phyloP scores from a whole-genome alignment of 2,888 invertebrate genomes.

The Scelioninae gen. 1 region DNA sequence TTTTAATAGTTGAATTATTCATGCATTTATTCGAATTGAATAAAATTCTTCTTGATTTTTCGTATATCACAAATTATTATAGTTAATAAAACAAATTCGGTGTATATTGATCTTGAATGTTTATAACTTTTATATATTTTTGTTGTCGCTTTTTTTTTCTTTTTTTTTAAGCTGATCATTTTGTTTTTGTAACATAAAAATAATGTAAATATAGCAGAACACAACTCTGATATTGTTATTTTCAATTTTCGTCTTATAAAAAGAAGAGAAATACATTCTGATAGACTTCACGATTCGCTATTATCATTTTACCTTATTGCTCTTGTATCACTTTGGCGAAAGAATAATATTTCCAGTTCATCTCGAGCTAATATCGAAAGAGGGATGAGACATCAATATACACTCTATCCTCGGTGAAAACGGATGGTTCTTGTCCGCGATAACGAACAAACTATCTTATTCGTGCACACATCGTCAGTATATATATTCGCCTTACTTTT shows the following conservation, averaged over 20 bases:
- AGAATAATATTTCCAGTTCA: constrained; percentile 72
- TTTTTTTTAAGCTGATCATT: background rate
- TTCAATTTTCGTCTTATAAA: constrained; percentile 55
- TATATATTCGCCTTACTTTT: constrained; percentile 44
- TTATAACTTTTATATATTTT: background rate
- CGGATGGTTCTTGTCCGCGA: constrained; percentile 54
- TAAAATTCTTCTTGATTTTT: no score
- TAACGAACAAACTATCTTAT: constrained; percentile 65
- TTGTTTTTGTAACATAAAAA: constrained; percentile 3
- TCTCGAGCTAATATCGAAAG: constrained; percentile 66
- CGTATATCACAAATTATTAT: no score
- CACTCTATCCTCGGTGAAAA: constrained; percentile 55
- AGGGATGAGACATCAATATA: constrained; percentile 69
- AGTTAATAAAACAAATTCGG: no score
- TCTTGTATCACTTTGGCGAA: constrained; percentile 69
- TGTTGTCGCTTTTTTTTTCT: no score
- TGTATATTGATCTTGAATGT: no score
- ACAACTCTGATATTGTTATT: constrained; percentile 50
- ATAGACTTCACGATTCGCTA: constrained; percentile 62
- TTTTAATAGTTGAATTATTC: no score
- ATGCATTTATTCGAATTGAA: no score
- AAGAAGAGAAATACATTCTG: constrained; percentile 41
- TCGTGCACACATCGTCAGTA: constrained; percentile 41
- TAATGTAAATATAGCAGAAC: constrained; percentile 29
- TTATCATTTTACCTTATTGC: constrained; percentile 70